A percentile compares a stretch with the other conserved stretches of the same genome.
Conservation (phyloP, 2,113 vertebrate species). For the Grammatotria lemairii region DNA sequence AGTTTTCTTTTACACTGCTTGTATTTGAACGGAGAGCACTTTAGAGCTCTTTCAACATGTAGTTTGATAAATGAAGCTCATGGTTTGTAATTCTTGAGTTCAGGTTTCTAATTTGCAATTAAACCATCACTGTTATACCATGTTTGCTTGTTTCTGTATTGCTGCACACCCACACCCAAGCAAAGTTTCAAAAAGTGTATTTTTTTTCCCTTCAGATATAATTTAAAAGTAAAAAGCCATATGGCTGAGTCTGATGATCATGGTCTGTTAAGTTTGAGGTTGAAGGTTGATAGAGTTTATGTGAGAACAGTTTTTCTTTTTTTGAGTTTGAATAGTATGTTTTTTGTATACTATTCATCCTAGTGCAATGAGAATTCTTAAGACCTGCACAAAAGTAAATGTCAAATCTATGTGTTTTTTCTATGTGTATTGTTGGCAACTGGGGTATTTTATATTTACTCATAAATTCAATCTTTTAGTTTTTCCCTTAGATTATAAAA, state of each 20-base stretch:
- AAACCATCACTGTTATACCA: neutral
- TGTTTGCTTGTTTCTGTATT: neutral
- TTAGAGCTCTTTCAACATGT: neutral
- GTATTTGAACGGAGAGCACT: neutral
- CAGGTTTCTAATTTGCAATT: neutral
- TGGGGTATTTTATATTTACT: constrained; percentile 21
- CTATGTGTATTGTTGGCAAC: neutral
- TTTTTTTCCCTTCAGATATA: neutral
- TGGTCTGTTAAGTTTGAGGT: neutral
- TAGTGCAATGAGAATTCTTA: neutral
- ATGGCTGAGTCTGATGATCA: neutral
- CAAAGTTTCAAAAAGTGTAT: neutral
- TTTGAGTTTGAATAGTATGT: neutral
- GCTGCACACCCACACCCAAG: neutral
- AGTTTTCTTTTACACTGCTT: neutral
- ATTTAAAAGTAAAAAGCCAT: neutral
- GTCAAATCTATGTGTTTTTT: neutral
- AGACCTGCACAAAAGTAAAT: neutral
- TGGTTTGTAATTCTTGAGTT: neutral
- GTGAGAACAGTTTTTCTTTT: neutral
- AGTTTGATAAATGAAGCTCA: neutral
- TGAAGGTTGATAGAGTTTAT: neutral
- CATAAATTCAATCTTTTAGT: constrained; percentile 15
- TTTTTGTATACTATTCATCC: constrained; percentile 1
- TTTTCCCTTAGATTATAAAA: constrained; percentile 15